Evolutionary conservation across 2,888 invertebrate species (phyloP), one percentile per base, ranked within the genome.

Genomic region (Pyrocoelia pectoralis): DNA sequence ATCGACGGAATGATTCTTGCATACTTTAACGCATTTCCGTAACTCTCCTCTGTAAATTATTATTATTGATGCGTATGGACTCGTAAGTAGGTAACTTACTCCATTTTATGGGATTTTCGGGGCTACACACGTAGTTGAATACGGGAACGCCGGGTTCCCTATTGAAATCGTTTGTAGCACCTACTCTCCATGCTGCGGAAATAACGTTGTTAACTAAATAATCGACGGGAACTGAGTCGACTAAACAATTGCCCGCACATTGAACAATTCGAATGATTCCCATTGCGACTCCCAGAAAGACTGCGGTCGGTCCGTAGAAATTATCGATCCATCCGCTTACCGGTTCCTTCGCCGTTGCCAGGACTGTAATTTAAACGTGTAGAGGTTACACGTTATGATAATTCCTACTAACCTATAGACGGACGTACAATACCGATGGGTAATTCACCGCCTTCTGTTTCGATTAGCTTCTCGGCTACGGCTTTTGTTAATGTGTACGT

Each of bases 401-500:
- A n/a, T n/a, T n/a, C 24, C 4, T 24, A 19, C 33, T 70, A 73
- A 81, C 82, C 85, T 67, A 89, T 87, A 3, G 90, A 87, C 0
- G 93, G 92, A 61, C 93, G 80, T 29, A 91, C 84, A 48, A 93
- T 85, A 62, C 86, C 87, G 0, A 88, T 75, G 0, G 92, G 91
- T 8, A 93, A 74, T 12, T 80, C 81, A 2, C 76, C 72, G 0
- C 84, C 80, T 72, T 87, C 84, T 58, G 81, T 83, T 24, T 84
- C 77, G 1, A 92, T 80, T 1, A 86, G 73, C 54, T 87, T 84
- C 74, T 93, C 93, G 0, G 88, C 89, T 14, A 91, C 74, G 4
- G 89, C 88, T 79, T 93, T 92, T 0, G 91, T 89, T 75, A 87
- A 89, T 0, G 89, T 85, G 78, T 92, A 92, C 0, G 89, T 89